Base-by-base conservation (phyloP, 2,113 vertebrate species). In the Elephantulus edwardii region DNA sequence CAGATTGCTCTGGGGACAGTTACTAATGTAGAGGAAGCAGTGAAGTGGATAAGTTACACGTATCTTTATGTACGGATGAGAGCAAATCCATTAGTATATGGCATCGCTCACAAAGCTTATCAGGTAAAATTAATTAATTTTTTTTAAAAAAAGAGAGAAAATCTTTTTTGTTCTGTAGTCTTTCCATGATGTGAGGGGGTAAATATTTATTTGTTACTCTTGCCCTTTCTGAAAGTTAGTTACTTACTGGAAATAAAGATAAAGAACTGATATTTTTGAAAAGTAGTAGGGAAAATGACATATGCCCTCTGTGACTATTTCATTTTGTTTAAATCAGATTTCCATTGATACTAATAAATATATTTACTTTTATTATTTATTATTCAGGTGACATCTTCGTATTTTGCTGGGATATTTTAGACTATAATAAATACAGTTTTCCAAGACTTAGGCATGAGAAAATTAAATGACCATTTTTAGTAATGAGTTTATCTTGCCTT, bases 11-110 rank as follows among this genome's bases (percentile, higher is more conserved):
- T 99, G 83, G 99, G 99, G 93, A 99, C 99, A 1, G 99, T 99
- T 82, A 99, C 99, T 95, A 99, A 99, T 38, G 98, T 99, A 96
- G 99, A 99, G 95, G 99, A 99, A 97, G 99, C 99, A 66, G 99
- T 99, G 96, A 99, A 98, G 97, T 99, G 99, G 99, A 98, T 99
- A 96, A 99, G 99, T 97, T 99, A 99, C 96, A 99, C 99, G 76
- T 99, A 99, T 68, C 98, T 99, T 83, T 99, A 99, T 93, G 99
- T 99, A 83, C 98, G 99, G 95, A 99, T 99, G 99, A 99, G 99
- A 98, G 99, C 98, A 97, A 99, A 99, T 97, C 99, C 99, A 75
- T 98, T 99, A 97, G 99, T 87, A 28, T 99, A 99, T 74, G 99
- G 99, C 96, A 99, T 99, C 98, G 99, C 98, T 98, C 98, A 99